These are phyloP conservation scores for Hemicordylus capensis DNA, from an alignment of 2,113 vertebrate species.

Conservation along the genomic window DNA sequence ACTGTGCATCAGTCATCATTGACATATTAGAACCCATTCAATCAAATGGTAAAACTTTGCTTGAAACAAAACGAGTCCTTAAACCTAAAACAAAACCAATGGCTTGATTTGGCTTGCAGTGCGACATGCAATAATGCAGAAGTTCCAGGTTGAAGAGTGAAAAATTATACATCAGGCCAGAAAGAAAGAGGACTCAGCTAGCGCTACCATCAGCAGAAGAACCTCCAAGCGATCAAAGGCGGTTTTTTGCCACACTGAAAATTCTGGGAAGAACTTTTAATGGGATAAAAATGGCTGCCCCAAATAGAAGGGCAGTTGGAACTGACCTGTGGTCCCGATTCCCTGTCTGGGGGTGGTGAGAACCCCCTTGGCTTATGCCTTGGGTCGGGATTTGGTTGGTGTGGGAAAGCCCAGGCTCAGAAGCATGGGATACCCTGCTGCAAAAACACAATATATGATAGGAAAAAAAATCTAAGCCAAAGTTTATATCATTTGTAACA, in stretches of 20 bases:
- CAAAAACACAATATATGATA: slow-evolving; percentile 85
- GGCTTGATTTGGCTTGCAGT: slow-evolving; percentile 67
- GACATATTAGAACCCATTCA: slow-evolving; percentile 24
- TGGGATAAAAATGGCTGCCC: slow-evolving; percentile 70
- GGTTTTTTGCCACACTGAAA: slow-evolving; percentile 69
- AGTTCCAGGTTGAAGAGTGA: slow-evolving; percentile 62
- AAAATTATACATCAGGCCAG: slow-evolving; percentile 65
- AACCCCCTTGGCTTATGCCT: slow-evolving; percentile 81
- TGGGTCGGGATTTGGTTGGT: slow-evolving; percentile 79
- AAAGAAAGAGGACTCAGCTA: slow-evolving; percentile 69
- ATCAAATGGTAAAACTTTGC: slow-evolving; percentile 35
- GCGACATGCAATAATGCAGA: slow-evolving; percentile 79
- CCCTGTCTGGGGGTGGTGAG: slow-evolving; percentile 80
- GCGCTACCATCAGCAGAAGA: slow-evolving; percentile 72
- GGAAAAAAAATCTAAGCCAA: slow-evolving; percentile 76
- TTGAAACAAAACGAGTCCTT: slow-evolving; percentile 36
- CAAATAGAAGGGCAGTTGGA: slow-evolving; percentile 73
- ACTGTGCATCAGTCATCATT: slow-evolving; percentile 19
- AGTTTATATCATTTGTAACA: slow-evolving; percentile 66
- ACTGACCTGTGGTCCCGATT: slow-evolving; percentile 84
- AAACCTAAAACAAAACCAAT: slow-evolving; percentile 29
- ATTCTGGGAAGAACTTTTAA: slow-evolving; percentile 66
- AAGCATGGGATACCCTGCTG: slow-evolving; percentile 83
- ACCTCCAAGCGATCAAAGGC: slow-evolving; percentile 68
- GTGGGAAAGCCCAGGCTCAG: slow-evolving; percentile 84